Evolutionary conservation across 2,888 invertebrate genomes (phyloP).

Genomic region (Pheosia gnoma): DNA sequence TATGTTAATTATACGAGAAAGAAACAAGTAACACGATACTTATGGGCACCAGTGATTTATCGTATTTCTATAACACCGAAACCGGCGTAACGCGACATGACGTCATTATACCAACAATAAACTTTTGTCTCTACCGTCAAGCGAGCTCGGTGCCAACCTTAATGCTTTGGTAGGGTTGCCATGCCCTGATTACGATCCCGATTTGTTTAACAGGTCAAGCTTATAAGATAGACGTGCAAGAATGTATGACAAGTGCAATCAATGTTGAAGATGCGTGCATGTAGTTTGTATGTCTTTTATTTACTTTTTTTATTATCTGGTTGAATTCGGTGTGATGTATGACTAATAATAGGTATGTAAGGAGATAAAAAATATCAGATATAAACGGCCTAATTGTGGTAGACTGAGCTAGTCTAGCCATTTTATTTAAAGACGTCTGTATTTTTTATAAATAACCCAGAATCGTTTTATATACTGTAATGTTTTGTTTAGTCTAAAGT

Average conservation of each 20-base stretch:
- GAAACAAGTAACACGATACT: slow-evolving; percentile 13
- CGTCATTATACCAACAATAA: slow-evolving; percentile 40
- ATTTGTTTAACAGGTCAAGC: background rate
- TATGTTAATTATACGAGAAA: slow-evolving; percentile 2
- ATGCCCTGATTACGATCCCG: background rate
- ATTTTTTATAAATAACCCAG: background rate
- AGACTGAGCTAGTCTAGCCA: background rate
- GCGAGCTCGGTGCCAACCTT: slow-evolving; percentile 19
- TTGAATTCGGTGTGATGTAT: background rate
- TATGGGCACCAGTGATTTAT: slow-evolving; percentile 21
- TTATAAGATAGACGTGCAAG: background rate
- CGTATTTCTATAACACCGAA: slow-evolving; percentile 24
- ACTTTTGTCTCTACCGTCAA: slow-evolving; percentile 45
- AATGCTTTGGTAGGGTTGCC: slow-evolving; percentile 5
- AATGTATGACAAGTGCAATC: background rate
- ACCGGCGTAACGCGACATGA: slow-evolving; percentile 32
- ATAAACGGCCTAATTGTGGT: background rate
- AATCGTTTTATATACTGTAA: background rate
- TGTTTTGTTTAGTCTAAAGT: too few relatives aligned
- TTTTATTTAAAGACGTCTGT: background rate
- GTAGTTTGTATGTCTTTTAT: too few relatives aligned
- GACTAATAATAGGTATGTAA: background rate
- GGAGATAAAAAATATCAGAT: background rate
- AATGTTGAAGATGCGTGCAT: background rate
- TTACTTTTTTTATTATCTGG: background rate